Evolutionary conservation across 1,140 invertebrate species (phyloP).

Genomic region (Pseudoatta argentina): DNA sequence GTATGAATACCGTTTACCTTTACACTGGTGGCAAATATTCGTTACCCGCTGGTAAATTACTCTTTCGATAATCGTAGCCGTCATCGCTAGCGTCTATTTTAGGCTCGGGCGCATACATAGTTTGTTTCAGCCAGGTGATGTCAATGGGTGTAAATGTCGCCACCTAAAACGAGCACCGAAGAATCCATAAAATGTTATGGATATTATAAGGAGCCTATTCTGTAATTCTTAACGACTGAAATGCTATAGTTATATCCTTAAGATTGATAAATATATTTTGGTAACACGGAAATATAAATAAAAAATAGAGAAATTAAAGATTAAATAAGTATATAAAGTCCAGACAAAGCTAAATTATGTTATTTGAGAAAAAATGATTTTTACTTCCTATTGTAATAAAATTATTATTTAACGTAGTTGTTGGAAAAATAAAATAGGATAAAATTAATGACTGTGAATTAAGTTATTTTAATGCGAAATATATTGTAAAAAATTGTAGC

Average conservation of each 20-base stretch:
- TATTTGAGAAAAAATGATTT: background rate
- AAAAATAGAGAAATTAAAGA: background rate
- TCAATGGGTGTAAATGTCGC: constrained; percentile 83
- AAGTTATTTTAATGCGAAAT: background rate
- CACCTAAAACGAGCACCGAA: constrained; percentile 73
- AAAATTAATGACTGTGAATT: background rate
- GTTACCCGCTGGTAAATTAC: constrained; percentile 78
- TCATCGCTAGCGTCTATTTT: constrained; percentile 10
- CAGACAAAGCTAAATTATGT: background rate
- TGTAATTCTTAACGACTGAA: no score
- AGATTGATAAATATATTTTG: background rate
- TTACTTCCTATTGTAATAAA: background rate
- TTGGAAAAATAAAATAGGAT: background rate
- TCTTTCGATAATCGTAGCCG: constrained; percentile 80
- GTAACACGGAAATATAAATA: background rate
- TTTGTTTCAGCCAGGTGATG: constrained; percentile 79
- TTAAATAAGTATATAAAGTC: background rate
- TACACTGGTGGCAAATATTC: constrained; percentile 83
- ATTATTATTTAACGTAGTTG: constrained; percentile 6
- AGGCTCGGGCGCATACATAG: background rate
- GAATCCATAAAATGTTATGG: background rate
- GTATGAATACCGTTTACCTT: constrained; percentile 45
- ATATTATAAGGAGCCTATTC: background rate
- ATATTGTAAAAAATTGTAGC: constrained; percentile 5
- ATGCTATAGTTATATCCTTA: no score